These are phyloP conservation scores for Drosophila nr. medialis DNA, from an alignment of 2,888 invertebrate species.

Conservation along the genomic window DNA sequence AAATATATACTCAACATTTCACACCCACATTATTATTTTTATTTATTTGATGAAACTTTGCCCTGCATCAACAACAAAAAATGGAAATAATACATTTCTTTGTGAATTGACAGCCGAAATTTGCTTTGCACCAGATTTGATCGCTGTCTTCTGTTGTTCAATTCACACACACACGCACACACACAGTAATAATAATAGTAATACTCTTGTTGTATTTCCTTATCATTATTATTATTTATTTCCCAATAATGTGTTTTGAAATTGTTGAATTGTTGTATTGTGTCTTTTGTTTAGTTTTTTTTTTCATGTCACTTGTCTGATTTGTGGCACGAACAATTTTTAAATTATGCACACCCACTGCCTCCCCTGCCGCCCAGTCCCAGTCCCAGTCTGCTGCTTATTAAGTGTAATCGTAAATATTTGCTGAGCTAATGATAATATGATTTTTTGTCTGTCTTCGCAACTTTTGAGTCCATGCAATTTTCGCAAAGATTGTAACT, in stretches of 20 bases:
- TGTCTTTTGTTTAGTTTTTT: slow-evolving; percentile 33
- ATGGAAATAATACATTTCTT: not conserved
- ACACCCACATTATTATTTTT: slow-evolving; percentile 7
- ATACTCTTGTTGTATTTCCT: slow-evolving; percentile 35
- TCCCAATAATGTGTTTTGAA: slow-evolving; percentile 42
- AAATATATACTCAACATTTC: slow-evolving; percentile 15
- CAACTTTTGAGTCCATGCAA: slow-evolving; percentile 13
- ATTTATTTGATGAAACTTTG: slow-evolving; percentile 11
- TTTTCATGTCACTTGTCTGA: slow-evolving; percentile 33
- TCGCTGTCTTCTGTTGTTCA: slow-evolving; percentile 42
- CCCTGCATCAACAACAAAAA: not conserved
- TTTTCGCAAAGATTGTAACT: slow-evolving; percentile 35
- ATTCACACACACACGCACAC: slow-evolving; percentile 39
- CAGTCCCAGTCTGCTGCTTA: slow-evolving; percentile 6
- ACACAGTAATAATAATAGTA: slow-evolving; percentile 27
- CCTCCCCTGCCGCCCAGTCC: not conserved
- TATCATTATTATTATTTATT: slow-evolving; percentile 38
- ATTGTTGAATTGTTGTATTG: slow-evolving; percentile 32
- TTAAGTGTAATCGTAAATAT: slow-evolving; percentile 57
- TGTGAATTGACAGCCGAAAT: slow-evolving; percentile 34
- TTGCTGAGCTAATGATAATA: slow-evolving; percentile 56
- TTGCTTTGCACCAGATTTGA: slow-evolving; percentile 49
- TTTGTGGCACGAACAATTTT: slow-evolving; percentile 30
- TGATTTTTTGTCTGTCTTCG: slow-evolving; percentile 32
- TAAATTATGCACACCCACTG: slow-evolving; percentile 14